These are phyloP conservation scores for Cyprinodon variegatus DNA, from an alignment of 2,113 vertebrate genomes.

Conservation along the genomic window DNA sequence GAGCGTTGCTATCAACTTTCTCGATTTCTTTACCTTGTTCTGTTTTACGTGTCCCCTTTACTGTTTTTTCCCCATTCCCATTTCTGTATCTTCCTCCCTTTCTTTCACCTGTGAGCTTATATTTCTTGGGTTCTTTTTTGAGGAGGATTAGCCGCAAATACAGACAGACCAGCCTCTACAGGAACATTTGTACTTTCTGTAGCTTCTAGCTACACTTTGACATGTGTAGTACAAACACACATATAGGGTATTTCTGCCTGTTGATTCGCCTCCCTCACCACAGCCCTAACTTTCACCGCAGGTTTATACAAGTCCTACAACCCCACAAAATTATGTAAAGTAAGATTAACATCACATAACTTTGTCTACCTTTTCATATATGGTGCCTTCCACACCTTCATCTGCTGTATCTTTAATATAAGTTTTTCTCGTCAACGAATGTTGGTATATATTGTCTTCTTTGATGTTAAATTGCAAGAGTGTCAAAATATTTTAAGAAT, in stretches of 20 bases:
- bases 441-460: neutral
- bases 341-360: constrained; percentile 7
- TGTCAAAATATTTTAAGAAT: neutral
- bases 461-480: neutral
- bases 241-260: constrained; percentile 3
- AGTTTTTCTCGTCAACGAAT: neutral
- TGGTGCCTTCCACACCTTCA: neutral
- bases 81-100: neutral
- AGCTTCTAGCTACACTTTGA: constrained; percentile 24
- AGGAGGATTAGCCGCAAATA: constrained; percentile 40
- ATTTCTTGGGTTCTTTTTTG: constrained; percentile 2
- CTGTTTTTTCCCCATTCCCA: neutral
- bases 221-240: constrained; percentile 20
- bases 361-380: neutral
- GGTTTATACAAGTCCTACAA: constrained; percentile 50
- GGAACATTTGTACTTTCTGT: constrained; percentile 43
- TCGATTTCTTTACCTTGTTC: neutral
- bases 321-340: constrained; percentile 14
- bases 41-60: neutral
- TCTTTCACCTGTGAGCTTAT: constrained; percentile 42
- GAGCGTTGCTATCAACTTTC: neutral
- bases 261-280: constrained; percentile 32
- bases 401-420: neutral
- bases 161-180: constrained; percentile 17
- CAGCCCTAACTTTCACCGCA: constrained; percentile 13